A percentile compares a stretch with the other conserved stretches of the same genome.
Evolutionary conservation across 2,797 vertebrate species (phyloP).

Genomic region (Glyptemys insculpta): DNA sequence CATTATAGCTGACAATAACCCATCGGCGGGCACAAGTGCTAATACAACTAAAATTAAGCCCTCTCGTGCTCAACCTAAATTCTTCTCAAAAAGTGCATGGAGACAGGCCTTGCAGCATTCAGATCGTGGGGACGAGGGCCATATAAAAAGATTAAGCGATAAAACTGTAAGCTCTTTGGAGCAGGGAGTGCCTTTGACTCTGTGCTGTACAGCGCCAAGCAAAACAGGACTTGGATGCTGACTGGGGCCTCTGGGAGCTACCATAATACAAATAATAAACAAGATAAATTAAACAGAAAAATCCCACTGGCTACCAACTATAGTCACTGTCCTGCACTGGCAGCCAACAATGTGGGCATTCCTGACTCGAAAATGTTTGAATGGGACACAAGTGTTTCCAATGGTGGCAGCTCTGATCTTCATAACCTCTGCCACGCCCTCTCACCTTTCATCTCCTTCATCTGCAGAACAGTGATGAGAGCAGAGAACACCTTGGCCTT

Average conservation of each 20-base stretch:
- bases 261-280: background rate
- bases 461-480: constrained; percentile 93
- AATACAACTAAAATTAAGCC: background rate
- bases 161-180: background rate
- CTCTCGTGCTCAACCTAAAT: background rate
- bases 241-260: background rate
- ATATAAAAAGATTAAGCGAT: background rate
- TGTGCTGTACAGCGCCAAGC: background rate
- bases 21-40: background rate
- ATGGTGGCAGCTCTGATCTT: background rate
- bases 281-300: background rate
- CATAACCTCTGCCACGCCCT: background rate
- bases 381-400: background rate
- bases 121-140: background rate
- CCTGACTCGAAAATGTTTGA: background rate
- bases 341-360: fast-evolving
- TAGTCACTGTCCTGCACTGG: background rate
- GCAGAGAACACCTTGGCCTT: constrained; percentile 96
- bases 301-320: background rate
- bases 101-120: background rate
- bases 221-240: background rate
- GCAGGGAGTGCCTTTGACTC: background rate
- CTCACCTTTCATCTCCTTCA: constrained; percentile 93
- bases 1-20: background rate
- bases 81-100: background rate